Evolutionary conservation across 2,888 invertebrate species (phyloP).

Genomic region (Isotomurus palustris): DNA sequence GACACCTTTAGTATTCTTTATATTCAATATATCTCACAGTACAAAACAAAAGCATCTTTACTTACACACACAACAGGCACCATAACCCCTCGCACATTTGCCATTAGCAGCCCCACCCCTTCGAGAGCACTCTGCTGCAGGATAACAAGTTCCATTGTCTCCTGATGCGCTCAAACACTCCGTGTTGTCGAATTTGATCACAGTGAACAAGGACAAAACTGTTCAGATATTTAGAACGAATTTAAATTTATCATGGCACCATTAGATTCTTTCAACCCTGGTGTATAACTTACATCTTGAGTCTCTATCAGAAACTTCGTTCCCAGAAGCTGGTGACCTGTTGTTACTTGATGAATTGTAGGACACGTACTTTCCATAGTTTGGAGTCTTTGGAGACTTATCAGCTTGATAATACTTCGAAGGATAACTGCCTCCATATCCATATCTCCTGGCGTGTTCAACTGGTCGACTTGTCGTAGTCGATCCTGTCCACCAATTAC

Average conservation of each 20-base stretch:
- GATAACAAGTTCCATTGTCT: conserved; percentile 77
- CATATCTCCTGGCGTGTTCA: background rate
- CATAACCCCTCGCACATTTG: conserved; percentile 72
- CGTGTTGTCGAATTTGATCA: conserved; percentile 73
- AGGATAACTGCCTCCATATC: background rate
- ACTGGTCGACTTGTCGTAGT: background rate
- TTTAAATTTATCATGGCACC: background rate
- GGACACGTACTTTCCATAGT: background rate
- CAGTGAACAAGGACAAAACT: conserved; percentile 76
- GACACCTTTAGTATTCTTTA: background rate
- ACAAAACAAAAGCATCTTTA: conserved; percentile 37
- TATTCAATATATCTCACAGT: conserved; percentile 9
- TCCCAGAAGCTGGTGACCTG: conserved; percentile 9
- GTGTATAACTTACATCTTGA: conserved; percentile 19
- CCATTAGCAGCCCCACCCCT: conserved; percentile 57
- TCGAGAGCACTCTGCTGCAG: conserved; percentile 64
- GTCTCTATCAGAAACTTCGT: conserved; percentile 34
- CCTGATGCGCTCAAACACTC: conserved; percentile 69
- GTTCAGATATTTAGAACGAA: conserved; percentile 19
- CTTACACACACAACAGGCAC: conserved; percentile 72
- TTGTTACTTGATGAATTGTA: background rate
- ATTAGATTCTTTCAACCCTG: background rate
- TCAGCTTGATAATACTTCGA: background rate
- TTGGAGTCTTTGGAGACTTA: background rate
- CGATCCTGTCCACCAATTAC: conserved; percentile 35